These are phyloP conservation scores for Drosophila serrata DNA, from an alignment of 1,140 invertebrate genomes.

Conservation along the genomic window DNA sequence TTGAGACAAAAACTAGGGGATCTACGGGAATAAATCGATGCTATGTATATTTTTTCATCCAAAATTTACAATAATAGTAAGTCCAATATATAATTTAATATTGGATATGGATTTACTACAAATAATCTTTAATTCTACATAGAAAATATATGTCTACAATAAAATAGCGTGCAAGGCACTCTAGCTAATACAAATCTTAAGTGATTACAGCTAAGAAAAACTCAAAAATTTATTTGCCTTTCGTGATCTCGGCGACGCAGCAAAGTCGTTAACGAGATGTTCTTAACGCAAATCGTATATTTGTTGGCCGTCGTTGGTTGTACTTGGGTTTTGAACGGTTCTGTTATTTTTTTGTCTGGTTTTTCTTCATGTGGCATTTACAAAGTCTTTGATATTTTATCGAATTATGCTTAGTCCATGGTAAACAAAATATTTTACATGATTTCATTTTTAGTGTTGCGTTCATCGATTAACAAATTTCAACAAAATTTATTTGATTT, in stretches of 20 bases:
- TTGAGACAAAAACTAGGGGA: slow-evolving; percentile 5
- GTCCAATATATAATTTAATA: slow-evolving; percentile 1
- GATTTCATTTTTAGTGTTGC: slow-evolving; percentile 65
- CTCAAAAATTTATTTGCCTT: slow-evolving; percentile 54
- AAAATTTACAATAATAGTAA: slow-evolving; percentile 10
- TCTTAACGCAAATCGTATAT: slow-evolving; percentile 20
- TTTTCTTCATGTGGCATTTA: slow-evolving; percentile 26
- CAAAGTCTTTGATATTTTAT: slow-evolving; percentile 23
- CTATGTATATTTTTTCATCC: background rate
- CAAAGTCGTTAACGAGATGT: slow-evolving; percentile 17
- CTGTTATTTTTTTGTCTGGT: slow-evolving; percentile 2
- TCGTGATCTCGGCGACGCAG: slow-evolving; percentile 40
- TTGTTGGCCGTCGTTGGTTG: slow-evolving; percentile 29
- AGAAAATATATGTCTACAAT: slow-evolving; percentile 8
- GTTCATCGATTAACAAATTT: slow-evolving; percentile 55
- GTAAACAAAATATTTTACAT: slow-evolving; percentile 59
- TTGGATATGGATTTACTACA: background rate
- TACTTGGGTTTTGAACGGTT: slow-evolving; percentile 31
- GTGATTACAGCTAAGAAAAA: slow-evolving; percentile 17
- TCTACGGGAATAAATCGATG: slow-evolving; percentile 13
- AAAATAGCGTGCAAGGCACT: slow-evolving; percentile 1
- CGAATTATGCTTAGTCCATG: slow-evolving; percentile 21
- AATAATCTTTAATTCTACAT: slow-evolving; percentile 16
- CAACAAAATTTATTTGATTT: slow-evolving; percentile 44
- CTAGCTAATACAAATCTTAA: slow-evolving; percentile 4